A percentile compares a stretch with the other conserved stretches of the same genome.
These are phyloP conservation scores for Cerceris rybyensis DNA, from an alignment of 2,888 invertebrate species.

Conservation along the genomic window DNA sequence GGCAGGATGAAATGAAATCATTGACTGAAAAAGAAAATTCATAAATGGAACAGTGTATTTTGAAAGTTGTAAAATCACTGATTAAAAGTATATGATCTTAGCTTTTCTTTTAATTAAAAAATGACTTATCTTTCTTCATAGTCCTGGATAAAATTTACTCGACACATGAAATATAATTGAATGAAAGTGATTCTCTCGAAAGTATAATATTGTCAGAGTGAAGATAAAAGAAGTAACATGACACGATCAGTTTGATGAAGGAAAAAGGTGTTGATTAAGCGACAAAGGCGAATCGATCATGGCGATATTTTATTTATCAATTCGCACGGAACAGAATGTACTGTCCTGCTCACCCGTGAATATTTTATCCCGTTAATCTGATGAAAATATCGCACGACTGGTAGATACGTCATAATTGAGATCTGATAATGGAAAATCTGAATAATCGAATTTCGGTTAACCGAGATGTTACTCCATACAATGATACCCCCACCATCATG, in stretches of 20 bases:
- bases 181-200: constrained; percentile 15
- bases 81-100: no score
- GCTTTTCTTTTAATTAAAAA: no score
- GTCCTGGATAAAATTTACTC: no score
- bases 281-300: no score
- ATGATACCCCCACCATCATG: not conserved
- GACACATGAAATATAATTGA: not conserved
- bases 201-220: constrained; percentile 8
- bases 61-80: no score
- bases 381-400: constrained; percentile 8
- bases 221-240: no score
- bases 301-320: not conserved
- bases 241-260: no score
- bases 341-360: not conserved
- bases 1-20: no score
- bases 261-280: no score
- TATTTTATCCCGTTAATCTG: constrained; percentile 16
- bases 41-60: no score
- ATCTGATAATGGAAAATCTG: constrained; percentile 43
- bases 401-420: constrained; percentile 38
- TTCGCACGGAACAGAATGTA: not conserved
- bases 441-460: constrained; percentile 43
- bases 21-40: no score
- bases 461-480: constrained; percentile 25
- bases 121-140: no score